Base-by-base conservation (phyloP, 1,140 invertebrate genomes). In the Scaptomyza hsui region DNA sequence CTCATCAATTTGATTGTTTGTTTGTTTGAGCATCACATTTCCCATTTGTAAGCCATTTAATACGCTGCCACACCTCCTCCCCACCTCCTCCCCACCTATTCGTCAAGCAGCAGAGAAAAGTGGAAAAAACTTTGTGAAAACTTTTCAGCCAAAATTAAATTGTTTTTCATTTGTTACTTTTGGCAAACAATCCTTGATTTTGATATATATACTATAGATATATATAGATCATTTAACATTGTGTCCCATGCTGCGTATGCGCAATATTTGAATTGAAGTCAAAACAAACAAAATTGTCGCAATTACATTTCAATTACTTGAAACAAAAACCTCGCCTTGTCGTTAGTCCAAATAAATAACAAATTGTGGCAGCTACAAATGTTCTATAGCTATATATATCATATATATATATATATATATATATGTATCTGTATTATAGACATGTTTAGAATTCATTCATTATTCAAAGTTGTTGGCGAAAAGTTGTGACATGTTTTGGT, bases 291-390 rank as follows among this genome's bases (percentile, higher is more conserved):
- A 29, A 55, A n/a, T n/a, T 32, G 48, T 42, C 59, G 61, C 72
- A 81, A 85, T 78, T 86, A 86, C 81, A 86, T 88, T 75, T 88
- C 81, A 86, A 86, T 86, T 86, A 88, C 77, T 37, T 37, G 29
- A 19, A 53, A 19, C 73, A 44, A 41, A 44, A 41, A 45, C 65
- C 49, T 69, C 61, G n/a, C n/a, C n/a, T n/a, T 79, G 76, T 74
- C 75, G 70, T 74, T 65, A 60, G 52, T 47, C 51, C 45, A 67
- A 55, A 47, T 63, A 55, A 55, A 62, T 70, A 68, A 53, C 41
- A 52, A 63, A 29, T 35, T 12, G 9, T 26, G 19, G 4, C 21
- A 44, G 29, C 15, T 16, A 49, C 18, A 29, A 47, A 19, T 13
- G 6, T 7, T 18, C n/a, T n/a, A 18, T 3, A 42, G 1, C 15